Evolutionary conservation across 1,140 invertebrate species (phyloP), one percentile per base, ranked within the genome.

Genomic region (Saccostrea cuccullata): DNA sequence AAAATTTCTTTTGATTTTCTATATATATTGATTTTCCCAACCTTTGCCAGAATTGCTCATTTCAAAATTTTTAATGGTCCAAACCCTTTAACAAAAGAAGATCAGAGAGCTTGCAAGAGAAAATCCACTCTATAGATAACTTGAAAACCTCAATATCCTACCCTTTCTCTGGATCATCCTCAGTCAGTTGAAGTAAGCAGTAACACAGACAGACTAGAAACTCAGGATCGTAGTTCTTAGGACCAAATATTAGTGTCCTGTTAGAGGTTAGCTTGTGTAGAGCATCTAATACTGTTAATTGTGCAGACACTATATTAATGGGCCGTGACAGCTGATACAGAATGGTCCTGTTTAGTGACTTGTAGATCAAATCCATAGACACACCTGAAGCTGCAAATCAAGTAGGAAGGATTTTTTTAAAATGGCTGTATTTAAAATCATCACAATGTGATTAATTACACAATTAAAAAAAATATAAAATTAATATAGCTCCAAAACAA

Each of bases 131-230:
- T 6, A 9, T 47, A 47, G 5, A 9, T 47, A 47, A 36, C 5
- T 47, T 47, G 47, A 47, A 47, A 47, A 2, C 9, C 47, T 47
- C 47, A 47, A 47, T 47, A 47, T 47, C 47, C 92, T 92, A 96
- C 93, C 97, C 97, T 70, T 98, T 97, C 93, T 97, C 98, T 96
- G 98, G 97, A 92, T 98, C 98, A 1, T 98, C 97, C 1, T 98
- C 97, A 40, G 98, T 99, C 5, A 99, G 94, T 95, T 99, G 98
- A 13, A 99, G 95, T n/a, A 99, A 95, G 94, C 98, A 99, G 94
- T 98, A 99, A 15, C 98, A 98, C 6, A 99, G 95, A 94, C 98
- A 99, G 1, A 98, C 98, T 88, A 99, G 97, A 94, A 99, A 99
- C 93, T 99, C 98, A 58, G 98, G 95, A 94, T 99, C 98, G 93